phyloP scores from a whole-genome alignment of 2,797 vertebrate species.

The Orestias chungarensis region DNA sequence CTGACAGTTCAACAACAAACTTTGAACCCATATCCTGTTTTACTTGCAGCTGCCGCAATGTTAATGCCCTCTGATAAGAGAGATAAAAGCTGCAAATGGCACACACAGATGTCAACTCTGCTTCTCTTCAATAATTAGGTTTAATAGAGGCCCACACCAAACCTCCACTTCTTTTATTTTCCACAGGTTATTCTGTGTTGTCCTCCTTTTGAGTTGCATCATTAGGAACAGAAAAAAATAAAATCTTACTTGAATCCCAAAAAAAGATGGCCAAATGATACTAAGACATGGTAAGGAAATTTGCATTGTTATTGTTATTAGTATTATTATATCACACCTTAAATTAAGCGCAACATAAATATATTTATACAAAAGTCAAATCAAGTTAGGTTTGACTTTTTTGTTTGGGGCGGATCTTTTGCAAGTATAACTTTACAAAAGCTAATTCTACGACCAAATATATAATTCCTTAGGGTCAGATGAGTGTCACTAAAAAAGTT shows the following conservation, averaged over 20 bases:
- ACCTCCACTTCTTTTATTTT: slow-evolving; percentile 34
- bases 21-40: not conserved
- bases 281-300: too few species aligned
- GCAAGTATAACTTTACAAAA: too few species aligned
- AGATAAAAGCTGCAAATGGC: slow-evolving; percentile 55
- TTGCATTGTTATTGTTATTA: too few species aligned
- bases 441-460: not conserved
- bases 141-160: slow-evolving; percentile 20
- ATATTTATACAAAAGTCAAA: not conserved
- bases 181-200: not conserved
- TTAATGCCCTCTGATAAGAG: slow-evolving; percentile 45
- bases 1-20: not conserved
- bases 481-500: too few species aligned
- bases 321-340: too few species aligned
- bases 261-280: not conserved
- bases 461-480: too few species aligned
- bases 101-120: not conserved
- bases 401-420: not conserved
- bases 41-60: slow-evolving; percentile 7
- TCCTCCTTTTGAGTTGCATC: slow-evolving; percentile 5
- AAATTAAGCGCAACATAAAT: not conserved
- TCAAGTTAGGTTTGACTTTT: too few species aligned
- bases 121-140: slow-evolving; percentile 38
- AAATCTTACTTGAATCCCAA: slow-evolving; percentile 6
- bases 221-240: slow-evolving; percentile 7